These are phyloP conservation scores for Andinoacara biseriatus DNA, from an alignment of 2,113 vertebrate species.

Conservation along the genomic window DNA sequence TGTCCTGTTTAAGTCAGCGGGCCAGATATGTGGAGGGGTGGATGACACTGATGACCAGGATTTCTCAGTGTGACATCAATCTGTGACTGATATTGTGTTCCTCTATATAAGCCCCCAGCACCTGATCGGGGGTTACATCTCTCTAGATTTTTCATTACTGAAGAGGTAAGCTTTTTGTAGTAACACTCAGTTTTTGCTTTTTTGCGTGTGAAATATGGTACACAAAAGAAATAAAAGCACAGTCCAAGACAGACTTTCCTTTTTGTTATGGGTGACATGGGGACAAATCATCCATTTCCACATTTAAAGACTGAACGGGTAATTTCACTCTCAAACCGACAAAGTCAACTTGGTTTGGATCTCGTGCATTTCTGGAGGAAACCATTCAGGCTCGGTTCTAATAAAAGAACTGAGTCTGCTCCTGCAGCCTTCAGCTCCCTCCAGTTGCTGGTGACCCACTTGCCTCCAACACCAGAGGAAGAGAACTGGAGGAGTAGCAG, in stretches of 20 bases:
- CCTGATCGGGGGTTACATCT: not conserved
- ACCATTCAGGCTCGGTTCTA: not conserved
- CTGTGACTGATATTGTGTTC: not conserved
- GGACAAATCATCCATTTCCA: not conserved
- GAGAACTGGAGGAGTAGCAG: constrained; percentile 52
- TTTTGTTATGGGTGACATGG: not conserved
- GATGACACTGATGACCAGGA: not conserved
- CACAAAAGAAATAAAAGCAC: too few species aligned
- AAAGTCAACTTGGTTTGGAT: not conserved
- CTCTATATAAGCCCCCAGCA: not conserved
- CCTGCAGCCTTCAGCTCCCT: constrained; percentile 3
- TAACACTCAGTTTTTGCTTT: not conserved
- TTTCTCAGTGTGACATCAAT: not conserved
- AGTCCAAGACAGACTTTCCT: not conserved
- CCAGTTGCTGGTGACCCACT: constrained; percentile 61
- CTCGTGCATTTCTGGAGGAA: not conserved
- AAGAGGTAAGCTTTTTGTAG: not conserved
- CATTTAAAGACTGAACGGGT: not conserved
- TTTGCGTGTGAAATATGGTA: not conserved
- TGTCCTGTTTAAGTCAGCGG: not conserved
- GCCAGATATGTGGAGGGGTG: not conserved
- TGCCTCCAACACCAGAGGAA: constrained; percentile 49
- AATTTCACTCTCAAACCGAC: not conserved
- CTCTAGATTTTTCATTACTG: not conserved
- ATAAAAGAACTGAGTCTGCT: constrained; percentile 31